Evolutionary conservation across 2,797 vertebrate species (phyloP), one percentile per base, ranked within the genome.

Genomic region (Megaceryle alcyon): DNA sequence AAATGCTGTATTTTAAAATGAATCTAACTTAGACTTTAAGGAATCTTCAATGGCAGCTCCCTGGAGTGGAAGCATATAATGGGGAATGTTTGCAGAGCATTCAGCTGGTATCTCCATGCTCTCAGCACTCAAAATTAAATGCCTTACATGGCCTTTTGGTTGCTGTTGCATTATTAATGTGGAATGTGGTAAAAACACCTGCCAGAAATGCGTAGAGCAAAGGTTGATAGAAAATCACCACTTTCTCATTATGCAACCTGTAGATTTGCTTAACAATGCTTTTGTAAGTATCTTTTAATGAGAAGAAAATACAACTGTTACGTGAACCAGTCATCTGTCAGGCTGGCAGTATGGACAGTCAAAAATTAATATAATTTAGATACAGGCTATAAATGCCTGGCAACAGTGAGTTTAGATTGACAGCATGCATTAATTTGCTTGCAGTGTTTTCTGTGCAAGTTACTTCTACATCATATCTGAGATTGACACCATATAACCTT

Each of bases 71-170:
- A 94, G 80, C 66, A 86, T 29, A 66, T 56, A 73, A 81, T 70
- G 60, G 61, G 73, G 73, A 77, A 70, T 76, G 59, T 86, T 95
- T 96, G 92, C 90, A 94, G 82, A 86, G 87, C 15, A 5, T 78
- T 86, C 6, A 15, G n/a, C 73, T 0, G 0, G 82, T 83, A 91
- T 72, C 88, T 88, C n/a, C 63, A 71, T 90, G 90, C 91, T 77
- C 76, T 92, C 51, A 70, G 77, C 85, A 60, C 66, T 94, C 82
- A 46, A 72, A 79, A 88, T 86, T 93, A 96, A 92, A 92, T 86
- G 80, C 76, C 82, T 96, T 96, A 43, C 80, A 76, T 86, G 85
- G 89, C 80, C 87, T 95, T 89, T 86, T 88, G 82, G 80, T 90
- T 94, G 60, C 82, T 91, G 65, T 44, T 86, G 69, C 13, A 41